phyloP scores from a whole-genome alignment of 2,888 invertebrate species.

The Cactoblastis cactorum region DNA sequence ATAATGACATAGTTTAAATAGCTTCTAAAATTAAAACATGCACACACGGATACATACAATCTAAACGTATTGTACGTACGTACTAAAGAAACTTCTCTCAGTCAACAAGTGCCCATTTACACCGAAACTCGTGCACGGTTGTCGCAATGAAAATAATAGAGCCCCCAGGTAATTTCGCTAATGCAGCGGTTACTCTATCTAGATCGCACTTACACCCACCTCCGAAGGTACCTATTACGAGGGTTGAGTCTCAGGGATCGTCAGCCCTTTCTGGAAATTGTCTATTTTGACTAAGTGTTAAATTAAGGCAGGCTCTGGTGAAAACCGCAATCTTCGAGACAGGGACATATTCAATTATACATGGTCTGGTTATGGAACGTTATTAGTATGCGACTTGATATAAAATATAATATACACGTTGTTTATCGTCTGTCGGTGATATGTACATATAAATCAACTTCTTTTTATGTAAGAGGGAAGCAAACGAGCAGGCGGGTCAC shows the following conservation, averaged over 20 bases:
- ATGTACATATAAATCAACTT: too few species aligned
- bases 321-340: constrained; percentile 17
- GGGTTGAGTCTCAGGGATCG: constrained; percentile 59
- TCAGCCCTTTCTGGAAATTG: constrained; percentile 54
- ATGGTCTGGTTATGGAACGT: too few species aligned
- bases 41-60: too few species aligned
- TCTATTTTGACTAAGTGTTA: constrained; percentile 65
- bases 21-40: too few species aligned
- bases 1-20: too few species aligned
- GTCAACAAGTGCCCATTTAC: constrained; percentile 35
- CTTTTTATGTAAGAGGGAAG: too few species aligned
- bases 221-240: constrained; percentile 68
- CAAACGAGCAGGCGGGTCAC: too few species aligned
- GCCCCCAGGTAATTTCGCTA: constrained; percentile 76
- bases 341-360: constrained; percentile 17
- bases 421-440: too few species aligned
- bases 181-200: constrained; percentile 77
- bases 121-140: constrained; percentile 41
- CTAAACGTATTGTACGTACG: too few species aligned
- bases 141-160: constrained; percentile 77
- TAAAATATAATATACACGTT: too few species aligned
- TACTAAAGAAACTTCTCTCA: constrained; percentile 15
- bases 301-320: constrained; percentile 42
- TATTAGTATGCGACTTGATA: too few species aligned
- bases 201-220: constrained; percentile 65